Evolutionary conservation across 2,797 vertebrate species (phyloP), one percentile per base, ranked within the genome.

Genomic region (Amblyopsis hoosieri): DNA sequence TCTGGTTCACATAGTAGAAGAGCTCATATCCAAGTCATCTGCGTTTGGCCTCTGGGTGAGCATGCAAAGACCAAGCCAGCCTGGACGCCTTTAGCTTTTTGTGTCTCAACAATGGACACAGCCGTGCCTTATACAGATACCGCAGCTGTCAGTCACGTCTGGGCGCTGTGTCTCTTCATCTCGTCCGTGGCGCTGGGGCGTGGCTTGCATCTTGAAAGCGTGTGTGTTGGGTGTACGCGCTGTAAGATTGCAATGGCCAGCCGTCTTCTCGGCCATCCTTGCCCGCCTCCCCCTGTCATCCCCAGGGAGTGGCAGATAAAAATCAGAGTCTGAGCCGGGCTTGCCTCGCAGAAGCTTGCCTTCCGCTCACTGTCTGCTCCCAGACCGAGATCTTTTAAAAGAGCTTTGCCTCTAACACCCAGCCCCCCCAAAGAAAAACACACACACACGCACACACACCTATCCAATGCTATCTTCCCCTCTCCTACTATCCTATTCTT

Each of bases 181-280:
- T 81, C 73, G 76, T 79, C 59, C 71, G 31, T 47, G 77, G 81
- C 59, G 72, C 19, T 47, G 2, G 56, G 2, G 46, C 17, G 2
- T 54, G 54, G 14, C 54, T 55, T 50, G 59, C 50, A 37, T 70
- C 70, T 72, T 65, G 66, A 17, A 11, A 15, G 17, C n/a, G 15
- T 19, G 50, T 37, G 37, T 37, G 50, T 17, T 7, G n/a, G n/a
- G 50, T 51, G 17, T 51, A 14, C 15, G 6, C 33, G 29, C 14
- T 67, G 57, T 69, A 76, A 70, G 89, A 92, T 91, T 85, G 80
- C 69, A 81, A 91, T 91, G 88, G 87, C 76, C 88, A 81, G 83
- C 81, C 77, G 65, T 79, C 80, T 81, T 78, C 71, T 68, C 83
- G 70, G 67, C 80, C 69, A 82, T 74, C 65, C 57, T 45, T n/a